Percentiles rank a stretch among this genome's conserved stretches.
These are phyloP conservation scores for Amphiprion clarkii DNA, from an alignment of 2,797 vertebrate species.

Conservation along the genomic window DNA sequence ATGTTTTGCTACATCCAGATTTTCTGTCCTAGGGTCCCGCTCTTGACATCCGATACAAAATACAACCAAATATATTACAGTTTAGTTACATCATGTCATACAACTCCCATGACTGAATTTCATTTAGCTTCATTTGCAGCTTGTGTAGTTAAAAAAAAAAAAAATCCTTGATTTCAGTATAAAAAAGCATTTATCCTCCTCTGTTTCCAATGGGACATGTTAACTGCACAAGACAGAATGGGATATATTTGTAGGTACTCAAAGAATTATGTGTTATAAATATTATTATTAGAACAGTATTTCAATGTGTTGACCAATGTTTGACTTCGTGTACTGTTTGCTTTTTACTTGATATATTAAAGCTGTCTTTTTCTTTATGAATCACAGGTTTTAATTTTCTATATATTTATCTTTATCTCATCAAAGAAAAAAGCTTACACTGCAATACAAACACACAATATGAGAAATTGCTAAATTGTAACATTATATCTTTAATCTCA, in stretches of 20 bases:
- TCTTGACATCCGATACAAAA: conserved; percentile 24
- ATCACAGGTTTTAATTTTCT: not conserved
- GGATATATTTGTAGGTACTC: conserved; percentile 73
- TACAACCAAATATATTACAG: not conserved
- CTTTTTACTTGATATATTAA: conserved; percentile 72
- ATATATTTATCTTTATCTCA: not conserved
- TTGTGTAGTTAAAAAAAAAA: conserved; percentile 13
- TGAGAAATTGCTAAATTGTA: not conserved
- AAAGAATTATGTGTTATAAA: conserved; percentile 51
- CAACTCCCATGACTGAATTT: conserved; percentile 5
- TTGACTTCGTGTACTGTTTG: conserved; percentile 65
- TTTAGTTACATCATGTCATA: conserved; percentile 8
- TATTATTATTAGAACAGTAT: conserved; percentile 56
- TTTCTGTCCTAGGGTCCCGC: conserved; percentile 30
- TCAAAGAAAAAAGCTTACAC: not conserved
- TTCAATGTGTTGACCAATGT: conserved; percentile 64
- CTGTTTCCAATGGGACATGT: conserved; percentile 27
- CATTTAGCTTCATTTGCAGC: conserved; percentile 39
- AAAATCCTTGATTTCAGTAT: conserved; percentile 34
- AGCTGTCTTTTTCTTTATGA: conserved; percentile 51
- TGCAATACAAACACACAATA: not conserved
- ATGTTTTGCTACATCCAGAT: conserved; percentile 20
- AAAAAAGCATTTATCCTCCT: conserved; percentile 35
- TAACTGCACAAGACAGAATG: conserved; percentile 54
- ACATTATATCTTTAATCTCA: conserved; percentile 41